Percentiles rank a stretch among this genome's conserved stretches.
Evolutionary conservation across 2,797 vertebrate genomes (phyloP).

Genomic region (Fratercula arctica): DNA sequence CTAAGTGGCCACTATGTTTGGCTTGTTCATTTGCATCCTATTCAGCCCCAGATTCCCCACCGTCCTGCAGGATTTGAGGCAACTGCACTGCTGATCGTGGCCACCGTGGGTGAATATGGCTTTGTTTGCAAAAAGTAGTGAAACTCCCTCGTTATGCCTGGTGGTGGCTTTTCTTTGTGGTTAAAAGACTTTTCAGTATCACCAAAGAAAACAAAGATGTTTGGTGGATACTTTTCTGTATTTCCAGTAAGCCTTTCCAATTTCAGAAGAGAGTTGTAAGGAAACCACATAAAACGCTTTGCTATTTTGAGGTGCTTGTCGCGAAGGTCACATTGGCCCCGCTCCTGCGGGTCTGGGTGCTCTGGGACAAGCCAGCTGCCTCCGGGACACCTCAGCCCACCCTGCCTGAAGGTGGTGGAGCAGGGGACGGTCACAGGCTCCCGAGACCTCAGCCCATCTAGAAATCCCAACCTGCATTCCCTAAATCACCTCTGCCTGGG

Average conservation of each 20-base stretch:
- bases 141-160: background rate
- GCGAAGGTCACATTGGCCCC: fast-evolving
- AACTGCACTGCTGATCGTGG: background rate
- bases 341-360: background rate
- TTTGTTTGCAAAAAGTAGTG: background rate
- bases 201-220: background rate
- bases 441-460: background rate
- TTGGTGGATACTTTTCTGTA: background rate
- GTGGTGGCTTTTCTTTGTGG: background rate
- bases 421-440: background rate
- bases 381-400: background rate
- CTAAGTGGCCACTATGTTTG: background rate
- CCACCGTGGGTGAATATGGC: background rate
- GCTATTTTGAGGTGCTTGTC: background rate
- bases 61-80: background rate
- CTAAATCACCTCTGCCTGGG: background rate
- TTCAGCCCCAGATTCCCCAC: background rate
- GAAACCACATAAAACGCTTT: background rate
- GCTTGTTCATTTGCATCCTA: background rate
- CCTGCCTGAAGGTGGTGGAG: background rate
- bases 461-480: background rate
- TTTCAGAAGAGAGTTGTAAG: background rate
- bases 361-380: background rate
- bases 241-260: background rate
- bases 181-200: background rate